Conservation (phyloP, 2,113 vertebrate genomes). For the Cinclus cinclus region DNA sequence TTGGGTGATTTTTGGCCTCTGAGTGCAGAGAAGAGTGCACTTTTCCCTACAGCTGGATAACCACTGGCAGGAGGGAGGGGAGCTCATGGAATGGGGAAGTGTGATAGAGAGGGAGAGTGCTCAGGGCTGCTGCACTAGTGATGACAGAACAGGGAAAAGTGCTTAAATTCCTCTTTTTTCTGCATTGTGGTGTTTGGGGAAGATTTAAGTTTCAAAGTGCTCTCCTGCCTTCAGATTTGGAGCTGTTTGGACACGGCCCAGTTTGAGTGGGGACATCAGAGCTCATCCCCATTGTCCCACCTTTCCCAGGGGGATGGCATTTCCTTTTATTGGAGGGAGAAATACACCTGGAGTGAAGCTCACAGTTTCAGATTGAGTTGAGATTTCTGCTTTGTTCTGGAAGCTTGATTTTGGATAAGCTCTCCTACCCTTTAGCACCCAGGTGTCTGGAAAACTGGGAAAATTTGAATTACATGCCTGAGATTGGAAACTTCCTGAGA, state of each 20-base stretch:
- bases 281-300: neutral
- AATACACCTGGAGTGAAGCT: neutral
- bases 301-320: neutral
- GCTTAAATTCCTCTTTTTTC: neutral
- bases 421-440: neutral
- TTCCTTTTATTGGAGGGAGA: neutral
- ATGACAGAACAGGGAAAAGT: neutral
- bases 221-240: neutral
- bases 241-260: neutral
- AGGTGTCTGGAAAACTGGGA: neutral
- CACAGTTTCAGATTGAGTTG: neutral
- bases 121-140: neutral
- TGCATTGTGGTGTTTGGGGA: fast-evolving
- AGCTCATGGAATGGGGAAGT: neutral
- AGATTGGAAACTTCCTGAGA: neutral
- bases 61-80: neutral
- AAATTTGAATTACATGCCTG: fast-evolving
- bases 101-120: neutral
- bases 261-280: neutral
- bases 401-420: neutral
- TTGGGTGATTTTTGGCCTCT: neutral
- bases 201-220: neutral
- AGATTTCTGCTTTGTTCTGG: neutral
- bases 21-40: neutral
- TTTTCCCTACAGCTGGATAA: neutral